Evolutionary conservation across 2,888 invertebrate genomes (phyloP).

Genomic region (Suillia variegata): DNA sequence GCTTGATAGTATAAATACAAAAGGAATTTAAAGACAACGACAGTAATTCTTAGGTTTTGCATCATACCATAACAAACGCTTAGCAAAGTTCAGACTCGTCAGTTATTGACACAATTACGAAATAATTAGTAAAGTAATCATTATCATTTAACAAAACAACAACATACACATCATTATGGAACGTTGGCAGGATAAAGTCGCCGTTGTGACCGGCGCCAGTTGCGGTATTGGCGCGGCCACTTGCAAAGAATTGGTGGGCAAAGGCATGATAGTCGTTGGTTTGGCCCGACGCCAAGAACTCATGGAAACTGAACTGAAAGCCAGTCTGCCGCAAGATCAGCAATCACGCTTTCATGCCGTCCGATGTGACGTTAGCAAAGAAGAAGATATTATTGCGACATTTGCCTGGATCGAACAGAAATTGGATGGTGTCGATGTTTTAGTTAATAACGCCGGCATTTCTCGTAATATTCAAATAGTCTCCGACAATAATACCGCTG

Average conservation of each 20-base stretch:
- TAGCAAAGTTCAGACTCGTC: too few relatives aligned
- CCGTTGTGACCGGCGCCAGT: slow-evolving; percentile 69
- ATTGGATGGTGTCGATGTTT: slow-evolving; percentile 64
- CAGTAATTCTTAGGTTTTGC: too few relatives aligned
- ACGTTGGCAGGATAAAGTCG: slow-evolving; percentile 66
- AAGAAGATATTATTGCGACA: slow-evolving; percentile 63
- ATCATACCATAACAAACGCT: too few relatives aligned
- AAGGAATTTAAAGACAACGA: too few relatives aligned
- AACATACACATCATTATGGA: too few relatives aligned
- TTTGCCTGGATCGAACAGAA: slow-evolving; percentile 63
- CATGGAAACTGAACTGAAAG: slow-evolving; percentile 36
- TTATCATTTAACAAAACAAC: too few relatives aligned
- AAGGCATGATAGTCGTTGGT: slow-evolving; percentile 65
- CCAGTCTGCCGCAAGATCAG: slow-evolving; percentile 24
- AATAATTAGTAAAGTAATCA: too few relatives aligned
- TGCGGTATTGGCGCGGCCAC: slow-evolving; percentile 66
- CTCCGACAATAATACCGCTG: slow-evolving; percentile 25
- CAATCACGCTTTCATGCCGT: slow-evolving; percentile 32
- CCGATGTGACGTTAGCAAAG: slow-evolving; percentile 62
- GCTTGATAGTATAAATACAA: too few relatives aligned
- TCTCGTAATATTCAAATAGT: slow-evolving; percentile 37
- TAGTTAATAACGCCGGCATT: slow-evolving; percentile 67
- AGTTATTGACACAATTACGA: too few relatives aligned
- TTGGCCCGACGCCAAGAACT: slow-evolving; percentile 59
- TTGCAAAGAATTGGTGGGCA: slow-evolving; percentile 57